Evolutionary conservation across 2,113 vertebrate species (phyloP).

Genomic region (Eublepharis macularius): DNA sequence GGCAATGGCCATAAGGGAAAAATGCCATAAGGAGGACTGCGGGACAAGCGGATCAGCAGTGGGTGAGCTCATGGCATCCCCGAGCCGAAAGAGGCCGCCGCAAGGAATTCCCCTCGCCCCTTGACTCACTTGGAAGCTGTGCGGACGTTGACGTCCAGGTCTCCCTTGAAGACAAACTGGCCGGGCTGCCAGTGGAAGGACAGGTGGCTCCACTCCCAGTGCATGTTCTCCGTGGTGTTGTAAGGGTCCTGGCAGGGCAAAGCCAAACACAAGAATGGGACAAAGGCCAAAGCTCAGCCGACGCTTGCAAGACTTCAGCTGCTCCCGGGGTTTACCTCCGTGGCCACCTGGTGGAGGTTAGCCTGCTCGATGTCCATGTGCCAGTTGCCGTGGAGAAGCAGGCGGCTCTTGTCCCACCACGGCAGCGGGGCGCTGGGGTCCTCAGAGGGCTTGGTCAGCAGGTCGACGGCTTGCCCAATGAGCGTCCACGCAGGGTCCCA

Average conservation of each 20-base stretch:
- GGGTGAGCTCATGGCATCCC: background rate
- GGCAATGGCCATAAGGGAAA: background rate
- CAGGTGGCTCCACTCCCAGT: slow-evolving; percentile 96
- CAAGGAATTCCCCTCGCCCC: rapidly evolving
- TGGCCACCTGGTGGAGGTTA: slow-evolving; percentile 95
- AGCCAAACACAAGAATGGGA: background rate
- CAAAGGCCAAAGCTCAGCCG: background rate
- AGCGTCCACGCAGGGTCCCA: slow-evolving; percentile 98
- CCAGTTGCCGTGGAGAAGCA: slow-evolving; percentile 91
- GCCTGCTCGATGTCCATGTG: slow-evolving; percentile 95
- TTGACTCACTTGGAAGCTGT: slow-evolving; percentile 93
- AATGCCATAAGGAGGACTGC: background rate
- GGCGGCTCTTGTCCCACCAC: slow-evolving; percentile 98
- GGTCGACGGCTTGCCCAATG: slow-evolving; percentile 93
- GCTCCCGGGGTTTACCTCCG: slow-evolving; percentile 81
- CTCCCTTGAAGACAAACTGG: slow-evolving; percentile 93
- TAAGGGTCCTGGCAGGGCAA: slow-evolving; percentile 88
- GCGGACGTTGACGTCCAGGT: slow-evolving; percentile 93
- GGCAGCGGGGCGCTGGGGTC: slow-evolving; percentile 90
- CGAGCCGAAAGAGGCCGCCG: background rate
- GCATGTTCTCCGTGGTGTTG: slow-evolving; percentile 97
- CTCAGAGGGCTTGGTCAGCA: slow-evolving; percentile 91
- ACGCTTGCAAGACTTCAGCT: background rate
- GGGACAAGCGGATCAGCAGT: background rate
- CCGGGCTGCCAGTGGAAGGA: slow-evolving; percentile 92